Base-by-base conservation (phyloP, 2,113 vertebrate species). In the Leptodactylus fuscus region DNA sequence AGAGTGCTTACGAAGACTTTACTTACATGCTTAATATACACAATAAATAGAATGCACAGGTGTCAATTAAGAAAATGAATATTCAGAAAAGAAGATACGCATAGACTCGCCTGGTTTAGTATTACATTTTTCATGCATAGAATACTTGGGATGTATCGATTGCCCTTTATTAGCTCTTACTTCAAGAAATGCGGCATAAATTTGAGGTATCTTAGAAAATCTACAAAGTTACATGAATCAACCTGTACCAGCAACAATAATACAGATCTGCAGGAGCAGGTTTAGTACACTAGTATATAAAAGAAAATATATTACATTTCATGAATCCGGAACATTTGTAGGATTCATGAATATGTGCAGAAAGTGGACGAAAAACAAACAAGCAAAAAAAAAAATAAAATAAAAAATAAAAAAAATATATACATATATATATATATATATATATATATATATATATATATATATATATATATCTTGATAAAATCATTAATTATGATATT, bases 1-100 rank as follows among this genome's bases (percentile, higher is more conserved):
- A 13, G 48, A 53, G 3, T 29, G 82, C 51, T 46, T 41, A 62
- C 65, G 36, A 73, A 36, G 80, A 81, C 70, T 81, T 48, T 27
- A 67, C 53, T 32, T 44, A 13, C 20, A 58, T n/a, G 62, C 6
- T 38, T 69, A 69, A 38, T 69, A 69, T 36, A 36, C 65, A 36
- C 5, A 7, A 22, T 58, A 46, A 62, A 44, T 55, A 55, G 36
- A 65, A 29, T 29, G 36, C 5, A 46, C 55, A 81, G 10, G 58
- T 48, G 41, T 51, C 65, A 10, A 69, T 20, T 38, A 20, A 22
- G 16, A 69, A 0, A 0, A 38, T 67, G 9, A 69, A 20, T 36
- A 69, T 22, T 22, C 65, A 38, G 32, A 38, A 69, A 7, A 69
- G 6, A 36, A 3, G 65, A 20, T 20, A 36, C 9, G 2, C 34